phyloP scores from a whole-genome alignment of 2,888 invertebrate genomes.

The Scrobipalpa costella region DNA sequence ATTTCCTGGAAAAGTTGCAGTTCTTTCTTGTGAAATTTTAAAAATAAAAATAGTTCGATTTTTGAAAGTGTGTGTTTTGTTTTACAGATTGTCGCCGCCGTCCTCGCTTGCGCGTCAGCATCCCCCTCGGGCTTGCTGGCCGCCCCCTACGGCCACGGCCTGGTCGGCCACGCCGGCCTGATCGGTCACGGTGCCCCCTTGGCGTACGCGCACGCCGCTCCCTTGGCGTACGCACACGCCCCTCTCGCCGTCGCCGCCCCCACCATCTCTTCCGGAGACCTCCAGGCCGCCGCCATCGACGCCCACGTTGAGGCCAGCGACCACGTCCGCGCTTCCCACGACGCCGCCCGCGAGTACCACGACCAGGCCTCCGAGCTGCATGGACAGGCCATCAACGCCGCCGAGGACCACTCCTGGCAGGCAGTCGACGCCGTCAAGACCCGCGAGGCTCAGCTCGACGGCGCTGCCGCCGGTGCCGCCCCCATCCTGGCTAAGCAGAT shows the following conservation, averaged over 20 bases:
- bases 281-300: slow-evolving; percentile 49
- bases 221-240: slow-evolving; percentile 51
- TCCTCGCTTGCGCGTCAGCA: slow-evolving; percentile 51
- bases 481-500: slow-evolving; percentile 72
- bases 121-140: slow-evolving; percentile 35
- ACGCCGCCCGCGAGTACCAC: slow-evolving; percentile 69
- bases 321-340: slow-evolving; percentile 71
- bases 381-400: slow-evolving; percentile 73
- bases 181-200: slow-evolving; percentile 39
- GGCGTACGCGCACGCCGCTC: slow-evolving; percentile 48
- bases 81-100: slow-evolving; percentile 80
- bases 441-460: slow-evolving; percentile 69
- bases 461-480: slow-evolving; percentile 72
- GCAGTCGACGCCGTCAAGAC: slow-evolving; percentile 73
- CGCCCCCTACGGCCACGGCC: slow-evolving; percentile 36
- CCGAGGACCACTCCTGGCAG: slow-evolving; percentile 75
- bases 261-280: slow-evolving; percentile 46
- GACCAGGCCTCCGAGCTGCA: slow-evolving; percentile 74
- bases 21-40: background rate
- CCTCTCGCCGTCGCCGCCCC: slow-evolving; percentile 53
- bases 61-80: slow-evolving; percentile 38
- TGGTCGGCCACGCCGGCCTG: slow-evolving; percentile 29
- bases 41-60: slow-evolving; percentile 6
- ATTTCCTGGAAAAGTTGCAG: background rate
- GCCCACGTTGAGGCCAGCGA: slow-evolving; percentile 72